A percentile compares a stretch with the other conserved stretches of the same genome.
phyloP scores from a whole-genome alignment of 2,113 vertebrate species.

The Osmerus eperlanus region DNA sequence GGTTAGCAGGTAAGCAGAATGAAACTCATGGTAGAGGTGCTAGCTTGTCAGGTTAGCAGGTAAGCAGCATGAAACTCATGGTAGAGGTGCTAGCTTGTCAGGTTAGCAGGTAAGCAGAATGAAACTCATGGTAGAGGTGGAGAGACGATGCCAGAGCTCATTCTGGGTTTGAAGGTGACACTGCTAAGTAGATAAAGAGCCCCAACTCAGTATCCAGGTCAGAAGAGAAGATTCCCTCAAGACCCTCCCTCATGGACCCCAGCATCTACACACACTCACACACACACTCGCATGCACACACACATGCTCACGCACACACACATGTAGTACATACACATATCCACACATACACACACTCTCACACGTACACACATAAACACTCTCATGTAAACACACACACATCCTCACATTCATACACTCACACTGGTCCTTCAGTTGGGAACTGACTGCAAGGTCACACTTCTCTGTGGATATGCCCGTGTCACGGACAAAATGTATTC shows the following conservation, averaged over 20 bases:
- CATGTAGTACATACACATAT: not conserved
- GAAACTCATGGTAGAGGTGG: constrained; percentile 8
- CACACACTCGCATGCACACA: constrained; percentile 11
- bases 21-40: too few relatives aligned
- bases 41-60: too few relatives aligned
- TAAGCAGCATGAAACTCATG: too few relatives aligned
- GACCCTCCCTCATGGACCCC: constrained; percentile 40
- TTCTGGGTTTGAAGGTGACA: constrained; percentile 65
- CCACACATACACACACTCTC: not conserved
- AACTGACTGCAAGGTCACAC: constrained; percentile 63
- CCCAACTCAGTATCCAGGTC: constrained; percentile 61
- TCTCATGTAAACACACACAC: not conserved
- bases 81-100: too few relatives aligned
- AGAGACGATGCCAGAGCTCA: constrained; percentile 33
- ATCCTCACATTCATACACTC: not conserved
- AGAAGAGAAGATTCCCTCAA: constrained; percentile 54
- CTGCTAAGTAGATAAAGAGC: constrained; percentile 64
- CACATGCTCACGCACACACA: not conserved
- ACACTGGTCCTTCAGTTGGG: constrained; percentile 40
- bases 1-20: too few relatives aligned
- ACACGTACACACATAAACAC: constrained; percentile 1
- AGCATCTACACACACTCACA: not conserved
- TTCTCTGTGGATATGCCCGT: constrained; percentile 59
- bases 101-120: too few relatives aligned
- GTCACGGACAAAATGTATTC: constrained; percentile 64